These are phyloP conservation scores for Acrocephalus kingi DNA, from an alignment of 2,113 vertebrate species.

Conservation along the genomic window DNA sequence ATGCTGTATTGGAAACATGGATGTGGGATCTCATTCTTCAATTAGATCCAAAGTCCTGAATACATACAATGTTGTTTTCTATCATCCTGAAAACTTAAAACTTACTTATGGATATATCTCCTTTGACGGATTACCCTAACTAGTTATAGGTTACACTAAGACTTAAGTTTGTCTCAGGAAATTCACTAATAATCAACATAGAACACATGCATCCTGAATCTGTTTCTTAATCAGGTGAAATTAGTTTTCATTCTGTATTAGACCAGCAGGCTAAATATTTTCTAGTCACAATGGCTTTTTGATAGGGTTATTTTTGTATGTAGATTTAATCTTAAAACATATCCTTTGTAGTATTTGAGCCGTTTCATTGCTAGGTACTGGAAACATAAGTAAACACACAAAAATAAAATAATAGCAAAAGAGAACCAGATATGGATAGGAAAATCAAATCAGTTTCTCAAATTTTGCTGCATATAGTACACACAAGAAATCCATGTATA, in stretches of 20 bases:
- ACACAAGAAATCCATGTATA: neutral
- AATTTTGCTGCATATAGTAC: neutral
- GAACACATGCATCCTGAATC: neutral
- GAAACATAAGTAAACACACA: neutral
- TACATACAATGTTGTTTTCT: neutral
- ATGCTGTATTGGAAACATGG: neutral
- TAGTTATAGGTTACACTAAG: neutral
- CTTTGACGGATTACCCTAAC: neutral
- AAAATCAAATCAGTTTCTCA: neutral
- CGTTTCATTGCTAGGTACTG: neutral
- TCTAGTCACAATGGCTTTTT: neutral
- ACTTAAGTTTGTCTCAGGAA: neutral
- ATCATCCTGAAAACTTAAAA: neutral
- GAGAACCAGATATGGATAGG: neutral
- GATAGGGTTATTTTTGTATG: neutral
- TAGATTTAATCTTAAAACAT: neutral
- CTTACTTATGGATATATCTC: neutral
- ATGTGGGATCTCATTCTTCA: neutral
- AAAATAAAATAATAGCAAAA: neutral
- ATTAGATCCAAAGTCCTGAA: neutral
- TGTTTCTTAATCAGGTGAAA: neutral
- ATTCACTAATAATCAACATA: neutral
- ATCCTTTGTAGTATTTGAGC: neutral
- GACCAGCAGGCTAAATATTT: neutral
- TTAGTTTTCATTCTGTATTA: neutral